These are phyloP conservation scores for Stenichneumon culpator DNA, from an alignment of 2,888 invertebrate species.

Conservation along the genomic window DNA sequence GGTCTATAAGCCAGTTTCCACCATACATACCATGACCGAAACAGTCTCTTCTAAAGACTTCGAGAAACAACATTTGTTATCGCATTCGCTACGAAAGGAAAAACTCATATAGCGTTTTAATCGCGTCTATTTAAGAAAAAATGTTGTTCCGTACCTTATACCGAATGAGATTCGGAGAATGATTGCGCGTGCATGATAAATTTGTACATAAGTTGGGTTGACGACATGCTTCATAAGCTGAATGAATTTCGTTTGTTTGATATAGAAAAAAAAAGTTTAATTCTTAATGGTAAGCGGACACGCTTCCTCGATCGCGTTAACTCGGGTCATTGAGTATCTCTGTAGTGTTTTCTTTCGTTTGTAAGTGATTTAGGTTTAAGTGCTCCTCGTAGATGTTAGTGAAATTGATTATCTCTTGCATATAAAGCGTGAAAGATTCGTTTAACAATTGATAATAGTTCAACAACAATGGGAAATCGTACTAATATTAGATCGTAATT, in stretches of 20 bases:
- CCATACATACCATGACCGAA: slow-evolving; percentile 5
- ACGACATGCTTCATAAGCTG: slow-evolving; percentile 4
- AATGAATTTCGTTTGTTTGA: slow-evolving; percentile 13
- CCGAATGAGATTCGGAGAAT: slow-evolving; percentile 32
- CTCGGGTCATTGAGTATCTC: slow-evolving; percentile 47
- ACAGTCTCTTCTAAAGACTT: slow-evolving; percentile 14
- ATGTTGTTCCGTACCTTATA: not conserved
- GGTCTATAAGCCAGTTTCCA: slow-evolving; percentile 52
- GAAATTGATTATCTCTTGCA: slow-evolving; percentile 1
- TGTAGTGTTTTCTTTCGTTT: slow-evolving; percentile 35
- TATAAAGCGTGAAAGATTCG: not conserved
- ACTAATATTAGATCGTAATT: slow-evolving; percentile 34
- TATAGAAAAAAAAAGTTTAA: slow-evolving; percentile 2
- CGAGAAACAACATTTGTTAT: not conserved
- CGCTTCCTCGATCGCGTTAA: slow-evolving; percentile 42
- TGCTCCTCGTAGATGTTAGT: slow-evolving; percentile 42
- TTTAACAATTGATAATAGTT: slow-evolving; percentile 40
- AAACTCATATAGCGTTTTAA: slow-evolving; percentile 29
- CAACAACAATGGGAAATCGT: slow-evolving; percentile 66
- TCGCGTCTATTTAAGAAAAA: not conserved
- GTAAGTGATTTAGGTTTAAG: slow-evolving; percentile 23
- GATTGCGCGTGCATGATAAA: slow-evolving; percentile 11
- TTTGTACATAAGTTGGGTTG: slow-evolving; percentile 35
- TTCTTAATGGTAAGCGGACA: slow-evolving; percentile 24
- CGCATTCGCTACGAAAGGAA: slow-evolving; percentile 8